These are phyloP conservation scores for Drosophila mauritiana DNA, from an alignment of 1,140 invertebrate genomes.

Conservation along the genomic window DNA sequence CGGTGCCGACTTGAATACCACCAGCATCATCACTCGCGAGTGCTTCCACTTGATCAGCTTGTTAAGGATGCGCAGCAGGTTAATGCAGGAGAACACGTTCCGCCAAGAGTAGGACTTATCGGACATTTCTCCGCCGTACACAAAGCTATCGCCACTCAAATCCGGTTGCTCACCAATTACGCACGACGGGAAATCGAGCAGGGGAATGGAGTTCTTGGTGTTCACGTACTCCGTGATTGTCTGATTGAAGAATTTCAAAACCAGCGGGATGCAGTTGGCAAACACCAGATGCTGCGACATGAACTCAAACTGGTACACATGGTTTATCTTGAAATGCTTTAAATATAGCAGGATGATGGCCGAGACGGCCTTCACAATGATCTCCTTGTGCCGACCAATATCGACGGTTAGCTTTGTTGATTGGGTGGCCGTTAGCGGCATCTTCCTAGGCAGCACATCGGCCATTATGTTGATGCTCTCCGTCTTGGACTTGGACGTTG, in stretches of 20 bases:
- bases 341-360: constrained; percentile 96
- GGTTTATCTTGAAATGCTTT: constrained; percentile 99
- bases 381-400: constrained; percentile 99
- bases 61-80: constrained; percentile 97
- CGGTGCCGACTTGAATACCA: constrained; percentile 99
- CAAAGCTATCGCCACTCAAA: constrained; percentile 96
- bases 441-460: constrained; percentile 98
- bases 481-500: constrained; percentile 98
- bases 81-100: constrained; percentile 99
- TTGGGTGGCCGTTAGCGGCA: constrained; percentile 98
- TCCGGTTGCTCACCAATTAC: constrained; percentile 98
- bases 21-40: constrained; percentile 99
- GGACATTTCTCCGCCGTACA: constrained; percentile 87
- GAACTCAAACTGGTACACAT: constrained; percentile 99
- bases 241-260: constrained; percentile 99
- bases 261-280: constrained; percentile 99
- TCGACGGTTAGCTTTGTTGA: constrained; percentile 98
- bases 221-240: constrained; percentile 98
- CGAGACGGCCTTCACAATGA: constrained; percentile 99
- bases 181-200: constrained; percentile 97
- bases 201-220: constrained; percentile 97
- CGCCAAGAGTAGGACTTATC: constrained; percentile 96
- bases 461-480: constrained; percentile 99
- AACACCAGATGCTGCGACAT: constrained; percentile 99
- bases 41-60: constrained; percentile 99